These are phyloP conservation scores for Strigops habroptila DNA, from an alignment of 2,113 vertebrate species.

Conservation along the genomic window DNA sequence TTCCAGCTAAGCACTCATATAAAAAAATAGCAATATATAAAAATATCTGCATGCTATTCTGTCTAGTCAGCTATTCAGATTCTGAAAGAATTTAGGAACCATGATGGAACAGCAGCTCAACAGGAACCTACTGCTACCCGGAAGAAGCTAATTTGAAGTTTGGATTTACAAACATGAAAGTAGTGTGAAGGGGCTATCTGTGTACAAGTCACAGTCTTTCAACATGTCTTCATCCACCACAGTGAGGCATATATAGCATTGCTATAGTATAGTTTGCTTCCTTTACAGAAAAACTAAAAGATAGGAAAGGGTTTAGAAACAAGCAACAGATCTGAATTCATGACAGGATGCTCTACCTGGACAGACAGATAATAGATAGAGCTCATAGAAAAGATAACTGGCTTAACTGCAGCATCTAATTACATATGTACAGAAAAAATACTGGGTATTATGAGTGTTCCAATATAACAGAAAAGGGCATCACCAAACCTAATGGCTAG, in stretches of 20 bases:
- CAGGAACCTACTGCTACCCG: background rate
- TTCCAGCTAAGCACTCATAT: conserved; percentile 70
- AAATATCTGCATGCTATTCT: conserved; percentile 68
- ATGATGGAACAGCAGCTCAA: background rate
- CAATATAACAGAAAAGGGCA: background rate
- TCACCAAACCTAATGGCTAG: background rate
- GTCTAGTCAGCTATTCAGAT: conserved; percentile 46
- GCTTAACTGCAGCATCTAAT: background rate
- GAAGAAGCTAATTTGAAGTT: background rate
- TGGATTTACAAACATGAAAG: background rate
- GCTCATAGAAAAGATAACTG: background rate
- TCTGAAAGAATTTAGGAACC: background rate
- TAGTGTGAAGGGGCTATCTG: background rate
- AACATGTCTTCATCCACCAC: background rate
- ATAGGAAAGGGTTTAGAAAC: background rate
- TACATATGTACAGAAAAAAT: background rate
- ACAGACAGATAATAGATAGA: background rate
- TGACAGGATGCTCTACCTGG: background rate
- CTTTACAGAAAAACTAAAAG: background rate
- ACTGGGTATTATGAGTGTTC: background rate
- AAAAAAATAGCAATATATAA: conserved; percentile 56
- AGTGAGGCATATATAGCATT: background rate
- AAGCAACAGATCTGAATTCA: background rate
- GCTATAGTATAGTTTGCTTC: background rate
- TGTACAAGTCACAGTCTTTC: background rate